Percentiles rank a stretch among this genome's conserved stretches.
phyloP scores from a whole-genome alignment of 2,113 vertebrate species.

The Origma solitaria region DNA sequence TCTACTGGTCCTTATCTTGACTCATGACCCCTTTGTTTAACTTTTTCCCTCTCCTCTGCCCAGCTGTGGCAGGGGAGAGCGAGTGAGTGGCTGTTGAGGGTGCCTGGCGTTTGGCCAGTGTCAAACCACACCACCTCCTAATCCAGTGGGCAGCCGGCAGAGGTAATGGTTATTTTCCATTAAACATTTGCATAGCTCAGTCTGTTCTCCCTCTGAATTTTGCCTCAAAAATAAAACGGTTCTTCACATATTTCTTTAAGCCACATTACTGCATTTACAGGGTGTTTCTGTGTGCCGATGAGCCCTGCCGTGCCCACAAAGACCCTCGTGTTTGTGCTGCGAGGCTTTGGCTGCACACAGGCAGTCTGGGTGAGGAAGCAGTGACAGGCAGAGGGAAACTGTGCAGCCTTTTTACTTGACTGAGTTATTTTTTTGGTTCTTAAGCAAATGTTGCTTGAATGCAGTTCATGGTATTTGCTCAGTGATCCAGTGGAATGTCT shows the following conservation, averaged over 20 bases:
- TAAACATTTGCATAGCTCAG: not conserved
- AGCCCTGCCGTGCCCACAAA: not conserved
- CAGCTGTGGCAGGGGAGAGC: too few species aligned
- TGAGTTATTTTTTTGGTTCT: not conserved
- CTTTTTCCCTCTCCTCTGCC: too few species aligned
- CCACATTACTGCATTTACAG: not conserved
- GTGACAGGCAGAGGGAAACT: not conserved
- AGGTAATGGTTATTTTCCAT: not conserved
- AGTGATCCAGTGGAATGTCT: conserved; percentile 49
- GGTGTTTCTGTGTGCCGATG: not conserved
- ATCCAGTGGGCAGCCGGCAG: not conserved
- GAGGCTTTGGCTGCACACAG: not conserved
- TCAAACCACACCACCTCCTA: not conserved
- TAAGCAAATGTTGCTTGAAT: not conserved
- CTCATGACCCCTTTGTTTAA: too few species aligned
- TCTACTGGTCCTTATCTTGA: too few species aligned
- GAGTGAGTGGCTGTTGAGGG: too few species aligned
- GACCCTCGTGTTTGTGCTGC: not conserved
- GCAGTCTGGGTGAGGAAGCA: not conserved
- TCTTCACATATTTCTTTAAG: not conserved
- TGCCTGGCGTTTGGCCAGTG: too few species aligned
- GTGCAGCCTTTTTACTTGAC: conserved; percentile 1
- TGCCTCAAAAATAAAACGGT: not conserved
- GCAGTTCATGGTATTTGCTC: conserved; percentile 5
- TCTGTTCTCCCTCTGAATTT: not conserved